A percentile compares a stretch with the other conserved stretches of the same genome.
Conservation (phyloP, 1,140 invertebrate species). For the Subanguina moxae region DNA sequence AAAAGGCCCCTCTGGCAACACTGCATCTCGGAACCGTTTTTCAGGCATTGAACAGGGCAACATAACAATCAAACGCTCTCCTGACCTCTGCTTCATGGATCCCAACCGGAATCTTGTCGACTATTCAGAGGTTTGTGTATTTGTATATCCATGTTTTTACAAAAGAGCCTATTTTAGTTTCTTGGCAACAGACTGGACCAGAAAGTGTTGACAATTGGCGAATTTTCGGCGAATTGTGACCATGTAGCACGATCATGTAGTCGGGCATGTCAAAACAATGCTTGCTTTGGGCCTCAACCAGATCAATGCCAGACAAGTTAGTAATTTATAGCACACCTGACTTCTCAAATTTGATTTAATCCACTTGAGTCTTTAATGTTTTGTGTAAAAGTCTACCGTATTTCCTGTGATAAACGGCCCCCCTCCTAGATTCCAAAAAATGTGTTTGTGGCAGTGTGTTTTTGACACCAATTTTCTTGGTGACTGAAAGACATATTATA, state of each 20-base stretch:
- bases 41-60: conserved; percentile 32
- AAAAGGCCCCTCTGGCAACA: too few species aligned
- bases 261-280: conserved; percentile 3
- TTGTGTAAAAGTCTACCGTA: too few species aligned
- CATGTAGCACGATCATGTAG: conserved; percentile 10
- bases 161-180: conserved; percentile 22
- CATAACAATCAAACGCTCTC: conserved; percentile 15
- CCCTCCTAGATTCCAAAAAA: too few species aligned
- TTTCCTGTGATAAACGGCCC: too few species aligned
- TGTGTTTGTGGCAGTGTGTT: too few species aligned
- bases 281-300: conserved; percentile 26
- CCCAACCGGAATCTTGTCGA: conserved; percentile 12
- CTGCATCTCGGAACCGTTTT: conserved; percentile 15
- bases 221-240: conserved; percentile 13
- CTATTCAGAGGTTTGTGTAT: conserved; percentile 30
- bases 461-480: too few species aligned
- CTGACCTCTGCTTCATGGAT: conserved; percentile 32
- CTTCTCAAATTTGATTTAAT: too few species aligned
- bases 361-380: too few species aligned
- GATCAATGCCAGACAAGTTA: conserved; percentile 35
- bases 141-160: conserved; percentile 6
- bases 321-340: neutral
- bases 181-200: neutral
- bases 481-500: too few species aligned
- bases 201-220: neutral